A percentile compares a stretch with the other conserved stretches of the same genome.
Evolutionary conservation across 2,888 invertebrate genomes (phyloP).

Genomic region (Lottia scabra): DNA sequence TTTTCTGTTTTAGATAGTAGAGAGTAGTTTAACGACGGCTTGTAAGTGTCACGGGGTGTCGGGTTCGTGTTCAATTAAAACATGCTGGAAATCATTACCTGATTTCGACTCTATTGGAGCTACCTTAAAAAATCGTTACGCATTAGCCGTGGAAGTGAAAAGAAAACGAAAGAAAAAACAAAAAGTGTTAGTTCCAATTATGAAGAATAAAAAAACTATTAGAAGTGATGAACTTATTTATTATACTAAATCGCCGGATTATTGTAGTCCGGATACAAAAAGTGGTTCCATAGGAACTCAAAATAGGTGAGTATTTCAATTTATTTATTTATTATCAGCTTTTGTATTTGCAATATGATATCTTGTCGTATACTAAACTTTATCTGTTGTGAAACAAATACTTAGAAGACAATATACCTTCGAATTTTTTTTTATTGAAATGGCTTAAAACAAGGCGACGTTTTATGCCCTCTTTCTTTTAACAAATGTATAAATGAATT

Average conservation of each 20-base stretch:
- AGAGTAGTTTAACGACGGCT: conserved; percentile 74
- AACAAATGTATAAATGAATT: no score
- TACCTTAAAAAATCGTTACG: conserved; percentile 75
- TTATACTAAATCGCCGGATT: conserved; percentile 85
- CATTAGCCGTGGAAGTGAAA: conserved; percentile 68
- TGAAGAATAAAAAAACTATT: conserved; percentile 65
- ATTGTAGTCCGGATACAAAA: conserved; percentile 81
- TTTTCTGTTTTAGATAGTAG: conserved; percentile 74
- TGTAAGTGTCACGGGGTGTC: conserved; percentile 90
- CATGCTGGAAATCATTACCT: conserved; percentile 83
- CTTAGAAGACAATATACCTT: no score
- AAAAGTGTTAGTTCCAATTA: conserved; percentile 66
- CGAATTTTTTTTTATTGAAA: no score
- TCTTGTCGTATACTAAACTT: no score
- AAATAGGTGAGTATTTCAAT: conserved; percentile 75
- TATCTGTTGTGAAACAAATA: no score
- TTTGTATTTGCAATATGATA: no score
- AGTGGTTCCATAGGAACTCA: conserved; percentile 83
- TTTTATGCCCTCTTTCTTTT: no score
- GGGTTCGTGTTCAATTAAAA: conserved; percentile 84
- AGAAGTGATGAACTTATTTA: conserved; percentile 78
- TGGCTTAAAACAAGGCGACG: no score
- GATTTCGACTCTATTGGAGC: conserved; percentile 71
- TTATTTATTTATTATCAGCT: no score
- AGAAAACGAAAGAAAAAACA: conserved; percentile 45